Evolutionary conservation across 2,113 vertebrate species (phyloP), one percentile per base, ranked within the genome.

Genomic region (Solea solea): DNA sequence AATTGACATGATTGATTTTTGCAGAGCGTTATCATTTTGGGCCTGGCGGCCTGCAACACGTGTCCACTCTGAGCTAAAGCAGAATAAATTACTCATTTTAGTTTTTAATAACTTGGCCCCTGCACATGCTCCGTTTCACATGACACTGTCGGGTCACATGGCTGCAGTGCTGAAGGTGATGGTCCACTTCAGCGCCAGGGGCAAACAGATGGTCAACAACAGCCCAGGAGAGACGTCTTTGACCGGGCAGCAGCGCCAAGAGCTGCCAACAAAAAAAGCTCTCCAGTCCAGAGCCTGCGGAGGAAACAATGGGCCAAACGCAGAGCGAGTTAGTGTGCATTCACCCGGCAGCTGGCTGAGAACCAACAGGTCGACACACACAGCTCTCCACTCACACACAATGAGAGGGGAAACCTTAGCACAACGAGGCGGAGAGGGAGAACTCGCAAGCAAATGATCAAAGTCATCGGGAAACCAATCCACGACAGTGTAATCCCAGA

Each of bases 251-350:
- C 84, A 72, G 74, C 64, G 28, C 66, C 61, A 16, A 64, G 76
- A 71, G 83, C 82, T 81, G 86, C 88, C 88, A 90, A 88, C 87
- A 85, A 85, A 88, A 85, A 88, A 78, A 88, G 67, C 79, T 79
- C 82, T 88, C 73, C 79, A 82, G 79, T 74, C 70, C 74, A 7
- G 57, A 48, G 62, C 69, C 77, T 73, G 16, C 9, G 15, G 58
- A 62, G 71, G 59, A 60, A 86, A 91, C 89, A 89, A 90, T 86
- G 78, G 87, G 67, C 70, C 84, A 65, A 80, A 80, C 53, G 69
- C 57, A 61, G 82, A 71, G 80, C 58, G 82, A 88, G 83, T 71
- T 62, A 57, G 69, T 67, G 27, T 50, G 78, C 76, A 88, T 89
- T 88, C 83, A 87, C 72, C 75, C 73, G 50, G 83, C 86, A 89